Evolutionary conservation across 2,113 vertebrate species (phyloP).

Genomic region (Oreochromis aureus): DNA sequence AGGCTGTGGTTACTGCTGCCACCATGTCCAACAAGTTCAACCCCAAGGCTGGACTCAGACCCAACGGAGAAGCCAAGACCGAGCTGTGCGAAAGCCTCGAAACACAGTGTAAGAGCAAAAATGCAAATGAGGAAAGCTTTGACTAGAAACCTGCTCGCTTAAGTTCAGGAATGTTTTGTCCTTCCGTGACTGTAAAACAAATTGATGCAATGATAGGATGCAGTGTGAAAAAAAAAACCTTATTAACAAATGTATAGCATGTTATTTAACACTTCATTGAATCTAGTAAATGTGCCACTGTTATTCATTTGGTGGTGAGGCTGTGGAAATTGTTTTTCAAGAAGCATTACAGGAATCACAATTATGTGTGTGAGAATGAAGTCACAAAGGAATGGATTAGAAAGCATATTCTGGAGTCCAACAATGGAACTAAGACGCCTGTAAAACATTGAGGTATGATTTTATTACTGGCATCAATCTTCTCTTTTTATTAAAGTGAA

Average conservation of each 20-base stretch:
- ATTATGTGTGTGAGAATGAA: not conserved
- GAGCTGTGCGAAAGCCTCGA: constrained; percentile 96
- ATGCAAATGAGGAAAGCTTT: not conserved
- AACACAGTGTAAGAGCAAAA: constrained; percentile 80
- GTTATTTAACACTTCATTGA: constrained; percentile 53
- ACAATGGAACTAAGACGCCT: not conserved
- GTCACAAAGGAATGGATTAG: not conserved
- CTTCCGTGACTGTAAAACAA: constrained; percentile 8
- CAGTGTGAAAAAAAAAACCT: not conserved
- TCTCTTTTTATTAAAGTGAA: not conserved
- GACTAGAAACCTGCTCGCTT: not conserved
- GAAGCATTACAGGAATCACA: not conserved
- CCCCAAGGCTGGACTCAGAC: constrained; percentile 89
- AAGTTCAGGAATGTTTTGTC: not conserved
- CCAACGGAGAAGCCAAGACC: constrained; percentile 95
- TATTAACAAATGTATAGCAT: constrained; percentile 16
- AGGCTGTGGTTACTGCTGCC: constrained; percentile 93
- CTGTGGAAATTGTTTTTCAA: not conserved
- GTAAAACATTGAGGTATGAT: not conserved
- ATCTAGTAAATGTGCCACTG: constrained; percentile 24
- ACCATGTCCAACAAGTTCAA: constrained; percentile 99
- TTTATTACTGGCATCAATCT: not conserved
- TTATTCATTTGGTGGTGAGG: not conserved
- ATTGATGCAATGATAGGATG: not conserved
- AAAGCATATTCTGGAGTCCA: not conserved